phyloP scores from a whole-genome alignment of 2,888 invertebrate genomes.

The Dione vanillae region DNA sequence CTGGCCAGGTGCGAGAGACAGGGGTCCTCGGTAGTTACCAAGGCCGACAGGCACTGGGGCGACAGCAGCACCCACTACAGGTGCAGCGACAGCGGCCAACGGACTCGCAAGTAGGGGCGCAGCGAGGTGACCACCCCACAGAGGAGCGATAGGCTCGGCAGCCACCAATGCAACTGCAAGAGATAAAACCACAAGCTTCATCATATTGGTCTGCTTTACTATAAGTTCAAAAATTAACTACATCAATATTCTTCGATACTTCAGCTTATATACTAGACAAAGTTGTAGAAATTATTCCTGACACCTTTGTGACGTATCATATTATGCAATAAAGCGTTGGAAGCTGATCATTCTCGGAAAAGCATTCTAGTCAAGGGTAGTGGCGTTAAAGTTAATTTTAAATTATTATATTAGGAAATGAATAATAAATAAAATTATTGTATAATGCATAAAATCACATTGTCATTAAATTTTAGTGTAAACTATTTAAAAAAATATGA shows the following conservation, averaged over 20 bases:
- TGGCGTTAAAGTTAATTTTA: neutral
- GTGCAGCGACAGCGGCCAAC: conserved; percentile 42
- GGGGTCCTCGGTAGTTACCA: conserved; percentile 73
- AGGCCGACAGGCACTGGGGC: conserved; percentile 55
- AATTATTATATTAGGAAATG: neutral
- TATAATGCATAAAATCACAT: neutral
- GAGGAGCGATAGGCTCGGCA: conserved; percentile 67
- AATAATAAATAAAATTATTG: neutral
- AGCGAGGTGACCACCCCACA: conserved; percentile 46
- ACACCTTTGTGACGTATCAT: conserved; percentile 63
- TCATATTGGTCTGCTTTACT: conserved; percentile 83
- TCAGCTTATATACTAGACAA: conserved; percentile 71
- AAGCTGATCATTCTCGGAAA: conserved; percentile 47
- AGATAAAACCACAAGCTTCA: conserved; percentile 86
- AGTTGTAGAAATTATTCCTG: conserved; percentile 72
- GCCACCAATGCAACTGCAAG: conserved; percentile 84
- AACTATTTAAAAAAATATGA: no score
- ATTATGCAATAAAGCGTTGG: conserved; percentile 51
- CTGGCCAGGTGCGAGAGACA: conserved; percentile 75
- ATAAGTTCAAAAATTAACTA: conserved; percentile 70
- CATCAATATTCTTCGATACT: conserved; percentile 57
- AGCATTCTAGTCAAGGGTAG: conserved; percentile 39
- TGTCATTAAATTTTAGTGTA: no score
- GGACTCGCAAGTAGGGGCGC: conserved; percentile 46
- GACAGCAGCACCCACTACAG: conserved; percentile 51